A percentile compares a stretch with the other conserved stretches of the same genome.
Conservation (phyloP, 2,888 invertebrate species). For the Hydriomena furcata region DNA sequence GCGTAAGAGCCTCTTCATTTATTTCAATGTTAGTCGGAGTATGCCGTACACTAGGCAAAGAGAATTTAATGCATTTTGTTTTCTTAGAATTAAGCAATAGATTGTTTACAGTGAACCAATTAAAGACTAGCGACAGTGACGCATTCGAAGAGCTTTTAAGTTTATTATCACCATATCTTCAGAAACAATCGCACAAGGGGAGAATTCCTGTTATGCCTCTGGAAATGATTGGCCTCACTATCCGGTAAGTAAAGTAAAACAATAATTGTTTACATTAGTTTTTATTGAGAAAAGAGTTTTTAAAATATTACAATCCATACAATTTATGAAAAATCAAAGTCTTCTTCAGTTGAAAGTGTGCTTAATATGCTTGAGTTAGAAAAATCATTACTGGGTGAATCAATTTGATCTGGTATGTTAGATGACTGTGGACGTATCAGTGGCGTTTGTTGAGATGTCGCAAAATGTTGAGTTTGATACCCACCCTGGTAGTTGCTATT, state of each 20-base stretch:
- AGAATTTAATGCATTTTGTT: too few relatives aligned
- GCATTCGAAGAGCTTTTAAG: slow-evolving; percentile 35
- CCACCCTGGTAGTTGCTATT: slow-evolving; percentile 29
- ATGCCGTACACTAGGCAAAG: too few relatives aligned
- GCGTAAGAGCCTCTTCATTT: too few relatives aligned
- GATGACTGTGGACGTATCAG: slow-evolving; percentile 24
- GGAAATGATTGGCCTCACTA: slow-evolving; percentile 41
- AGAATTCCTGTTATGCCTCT: slow-evolving; percentile 43
- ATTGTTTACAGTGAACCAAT: too few relatives aligned
- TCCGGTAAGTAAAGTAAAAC: slow-evolving; percentile 38
- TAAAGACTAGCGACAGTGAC: too few relatives aligned
- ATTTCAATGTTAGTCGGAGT: too few relatives aligned
- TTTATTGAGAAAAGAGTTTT: slow-evolving; percentile 38
- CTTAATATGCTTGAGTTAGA: slow-evolving; percentile 15
- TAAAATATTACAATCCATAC: slow-evolving; percentile 37
- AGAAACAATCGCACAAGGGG: slow-evolving; percentile 21
- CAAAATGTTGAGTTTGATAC: slow-evolving; percentile 38
- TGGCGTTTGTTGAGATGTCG: slow-evolving; percentile 39
- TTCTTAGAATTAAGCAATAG: too few relatives aligned
- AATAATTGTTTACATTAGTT: slow-evolving; percentile 37
- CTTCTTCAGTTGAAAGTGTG: slow-evolving; percentile 37
- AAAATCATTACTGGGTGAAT: slow-evolving; percentile 29
- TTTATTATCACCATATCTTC: slow-evolving; percentile 38
- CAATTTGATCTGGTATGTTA: slow-evolving; percentile 39
- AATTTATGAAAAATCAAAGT: slow-evolving; percentile 40